phyloP scores from a whole-genome alignment of 2,113 vertebrate genomes.

The Syrmaticus mikado region DNA sequence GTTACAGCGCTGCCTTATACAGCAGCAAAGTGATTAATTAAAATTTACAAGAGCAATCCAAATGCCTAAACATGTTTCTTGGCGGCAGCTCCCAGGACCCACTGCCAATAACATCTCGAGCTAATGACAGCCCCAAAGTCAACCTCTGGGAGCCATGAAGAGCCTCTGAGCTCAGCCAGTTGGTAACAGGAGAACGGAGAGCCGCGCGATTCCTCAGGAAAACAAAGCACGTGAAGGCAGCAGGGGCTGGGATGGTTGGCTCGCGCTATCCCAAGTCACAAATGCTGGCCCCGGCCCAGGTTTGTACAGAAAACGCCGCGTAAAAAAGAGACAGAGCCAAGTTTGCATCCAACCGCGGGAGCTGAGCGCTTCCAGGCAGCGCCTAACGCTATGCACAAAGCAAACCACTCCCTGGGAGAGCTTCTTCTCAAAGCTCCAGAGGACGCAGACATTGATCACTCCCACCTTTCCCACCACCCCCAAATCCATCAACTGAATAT shows the following conservation, averaged over 20 bases:
- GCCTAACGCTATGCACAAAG: rapidly evolving
- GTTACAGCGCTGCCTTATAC: not conserved
- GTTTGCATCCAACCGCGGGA: not conserved
- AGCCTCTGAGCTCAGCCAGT: not conserved
- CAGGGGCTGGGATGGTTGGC: not conserved
- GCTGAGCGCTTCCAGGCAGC: not conserved
- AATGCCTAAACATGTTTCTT: not conserved
- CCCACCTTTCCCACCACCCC: not conserved
- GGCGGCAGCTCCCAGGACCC: not conserved
- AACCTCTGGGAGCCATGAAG: constrained; percentile 20
- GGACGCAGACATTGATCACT: rapidly evolving
- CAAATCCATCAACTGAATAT: rapidly evolving
- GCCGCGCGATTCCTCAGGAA: not conserved
- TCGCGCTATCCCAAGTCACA: not conserved
- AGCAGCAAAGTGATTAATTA: constrained; percentile 5
- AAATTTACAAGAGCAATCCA: not conserved
- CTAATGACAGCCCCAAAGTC: not conserved
- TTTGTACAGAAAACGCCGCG: not conserved
- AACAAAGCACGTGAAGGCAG: not conserved
- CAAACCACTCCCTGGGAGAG: not conserved
- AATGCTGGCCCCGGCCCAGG: not conserved
- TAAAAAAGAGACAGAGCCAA: not conserved
- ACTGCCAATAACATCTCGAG: constrained; percentile 30
- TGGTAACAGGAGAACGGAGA: rapidly evolving
- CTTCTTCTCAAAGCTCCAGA: not conserved